phyloP scores from a whole-genome alignment of 2,113 vertebrate genomes.

The Polypterus bichir region DNA sequence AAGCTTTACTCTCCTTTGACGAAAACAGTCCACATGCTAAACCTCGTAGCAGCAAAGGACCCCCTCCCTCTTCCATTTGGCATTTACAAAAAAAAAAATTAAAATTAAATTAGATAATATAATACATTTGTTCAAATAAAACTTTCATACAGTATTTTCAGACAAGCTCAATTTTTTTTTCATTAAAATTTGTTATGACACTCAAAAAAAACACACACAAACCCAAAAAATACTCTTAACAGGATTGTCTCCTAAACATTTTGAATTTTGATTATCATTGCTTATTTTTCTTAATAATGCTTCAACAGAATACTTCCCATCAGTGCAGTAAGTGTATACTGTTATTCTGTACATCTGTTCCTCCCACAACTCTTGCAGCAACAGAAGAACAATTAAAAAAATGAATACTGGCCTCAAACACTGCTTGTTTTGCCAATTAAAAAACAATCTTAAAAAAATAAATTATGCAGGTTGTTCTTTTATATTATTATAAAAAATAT shows the following conservation, averaged over 20 bases:
- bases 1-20: slow-evolving; percentile 56
- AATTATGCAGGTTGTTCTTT: slow-evolving; percentile 65
- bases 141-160: slow-evolving; percentile 61
- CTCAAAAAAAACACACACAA: slow-evolving; percentile 23
- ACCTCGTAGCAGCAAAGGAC: slow-evolving; percentile 66
- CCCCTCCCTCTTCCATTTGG: slow-evolving; percentile 59
- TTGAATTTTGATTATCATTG: slow-evolving; percentile 35
- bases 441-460: slow-evolving; percentile 41
- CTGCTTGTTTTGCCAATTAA: slow-evolving; percentile 45
- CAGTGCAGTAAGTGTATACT: slow-evolving; percentile 36
- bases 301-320: slow-evolving; percentile 43
- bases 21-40: slow-evolving; percentile 67
- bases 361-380: slow-evolving; percentile 29
- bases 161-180: slow-evolving; percentile 48
- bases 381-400: slow-evolving; percentile 21
- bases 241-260: slow-evolving; percentile 42
- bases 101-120: slow-evolving; percentile 64
- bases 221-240: slow-evolving; percentile 47
- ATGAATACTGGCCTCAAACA: slow-evolving; percentile 59
- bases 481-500: slow-evolving; percentile 54
- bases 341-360: slow-evolving; percentile 5
- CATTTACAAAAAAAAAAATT: slow-evolving; percentile 73
- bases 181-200: no score
- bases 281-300: slow-evolving; percentile 60
- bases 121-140: slow-evolving; percentile 71